Evolutionary conservation across 1,140 invertebrate species (phyloP).

Genomic region (Saccostrea cuccullata): DNA sequence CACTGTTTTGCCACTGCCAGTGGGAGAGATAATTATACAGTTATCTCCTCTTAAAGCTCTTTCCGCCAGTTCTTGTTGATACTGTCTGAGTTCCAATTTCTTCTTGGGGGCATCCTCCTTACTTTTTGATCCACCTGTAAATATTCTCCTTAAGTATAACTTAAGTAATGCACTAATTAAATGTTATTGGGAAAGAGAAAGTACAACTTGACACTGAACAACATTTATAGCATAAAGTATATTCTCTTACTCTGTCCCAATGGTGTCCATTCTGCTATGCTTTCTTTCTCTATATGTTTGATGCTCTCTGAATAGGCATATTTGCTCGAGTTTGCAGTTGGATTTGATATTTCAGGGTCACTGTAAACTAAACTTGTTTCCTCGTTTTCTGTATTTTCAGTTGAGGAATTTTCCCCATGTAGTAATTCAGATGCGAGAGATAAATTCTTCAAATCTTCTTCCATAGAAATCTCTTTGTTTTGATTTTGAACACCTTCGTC

Average conservation of each 20-base stretch:
- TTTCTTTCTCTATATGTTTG: background rate
- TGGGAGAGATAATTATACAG: slow-evolving; percentile 61
- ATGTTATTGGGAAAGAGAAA: background rate
- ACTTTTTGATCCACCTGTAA: background rate
- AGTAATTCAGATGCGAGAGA: background rate
- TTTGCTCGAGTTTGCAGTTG: background rate
- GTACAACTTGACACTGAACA: background rate
- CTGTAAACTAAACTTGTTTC: background rate
- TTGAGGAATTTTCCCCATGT: too few species aligned
- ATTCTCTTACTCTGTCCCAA: background rate
- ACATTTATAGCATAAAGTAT: background rate
- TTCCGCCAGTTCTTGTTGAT: slow-evolving; percentile 63
- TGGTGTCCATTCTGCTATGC: background rate
- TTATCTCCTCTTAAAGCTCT: slow-evolving; percentile 57
- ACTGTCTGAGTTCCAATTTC: slow-evolving; percentile 48
- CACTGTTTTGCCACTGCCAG: slow-evolving; percentile 66
- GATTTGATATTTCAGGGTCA: background rate
- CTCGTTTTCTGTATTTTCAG: background rate
- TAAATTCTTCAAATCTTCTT: background rate
- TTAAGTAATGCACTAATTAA: background rate
- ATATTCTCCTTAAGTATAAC: background rate
- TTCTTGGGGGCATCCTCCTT: background rate
- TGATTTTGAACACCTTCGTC: background rate
- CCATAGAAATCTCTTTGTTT: background rate
- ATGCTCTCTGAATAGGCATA: background rate